Conservation (phyloP, 2,797 vertebrate species). For the Enteromius unitaeniatus region DNA sequence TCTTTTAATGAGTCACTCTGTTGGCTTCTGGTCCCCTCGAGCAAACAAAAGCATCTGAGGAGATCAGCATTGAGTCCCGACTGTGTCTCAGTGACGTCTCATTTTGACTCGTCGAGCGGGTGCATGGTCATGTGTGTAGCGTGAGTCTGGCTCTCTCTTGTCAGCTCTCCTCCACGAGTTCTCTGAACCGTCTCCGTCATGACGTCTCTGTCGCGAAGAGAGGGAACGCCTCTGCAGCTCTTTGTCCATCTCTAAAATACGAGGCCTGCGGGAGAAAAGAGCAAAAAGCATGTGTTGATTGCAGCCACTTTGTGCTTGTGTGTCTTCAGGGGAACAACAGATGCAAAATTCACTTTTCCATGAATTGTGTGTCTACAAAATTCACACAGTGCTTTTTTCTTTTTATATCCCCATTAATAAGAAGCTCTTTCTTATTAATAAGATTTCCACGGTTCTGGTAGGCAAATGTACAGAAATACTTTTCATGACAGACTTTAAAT, state of each 20-base stretch:
- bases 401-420: too few relatives aligned
- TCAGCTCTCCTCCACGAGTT: slow-evolving; percentile 92
- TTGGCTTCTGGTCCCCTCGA: not conserved
- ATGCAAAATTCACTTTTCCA: not conserved
- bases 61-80: slow-evolving; percentile 18
- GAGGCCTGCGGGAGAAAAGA: slow-evolving; percentile 78
- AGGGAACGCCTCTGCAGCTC: slow-evolving; percentile 93
- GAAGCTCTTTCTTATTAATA: too few relatives aligned
- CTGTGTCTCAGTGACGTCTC: slow-evolving; percentile 88
- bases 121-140: slow-evolving; percentile 80
- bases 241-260: slow-evolving; percentile 98
- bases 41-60: not conserved
- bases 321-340: not conserved
- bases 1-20: slow-evolving; percentile 19
- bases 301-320: not conserved
- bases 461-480: too few relatives aligned
- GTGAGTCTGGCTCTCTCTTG: slow-evolving; percentile 70
- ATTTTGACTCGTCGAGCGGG: slow-evolving; percentile 93
- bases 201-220: slow-evolving; percentile 74
- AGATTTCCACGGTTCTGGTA: too few relatives aligned
- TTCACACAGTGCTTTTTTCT: too few relatives aligned
- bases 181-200: slow-evolving; percentile 85
- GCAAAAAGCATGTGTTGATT: not conserved
- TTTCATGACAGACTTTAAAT: too few relatives aligned
- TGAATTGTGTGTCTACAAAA: too few relatives aligned